Base-by-base conservation (phyloP, 2,888 invertebrate species). In the Anthrax anthrax region DNA sequence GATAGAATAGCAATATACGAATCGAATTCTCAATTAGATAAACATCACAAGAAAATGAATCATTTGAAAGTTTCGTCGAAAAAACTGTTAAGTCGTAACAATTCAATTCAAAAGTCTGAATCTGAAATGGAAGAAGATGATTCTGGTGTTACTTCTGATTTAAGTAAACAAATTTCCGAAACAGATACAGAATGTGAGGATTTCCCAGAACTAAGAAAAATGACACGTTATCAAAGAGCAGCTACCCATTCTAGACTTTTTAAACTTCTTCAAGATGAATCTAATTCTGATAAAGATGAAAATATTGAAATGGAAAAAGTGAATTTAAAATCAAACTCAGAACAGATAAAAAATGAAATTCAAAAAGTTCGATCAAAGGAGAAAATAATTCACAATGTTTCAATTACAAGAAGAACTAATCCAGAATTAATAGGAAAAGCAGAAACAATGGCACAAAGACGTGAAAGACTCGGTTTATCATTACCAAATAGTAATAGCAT, bases 221-320 rank as follows among this genome's bases (percentile, higher is more conserved):
- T 74, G 59, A 73, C 72, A 13, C 71, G 74, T 48, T 83, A 80
- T 59, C 77, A 81, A 60, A 69, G 83, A 44, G 81, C 81, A 4
- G 76, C 80, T 36, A 83, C 83, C 37, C 83, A 83, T 64, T 82
- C 81, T 39, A 71, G 83, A 52, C 65, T 83, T 18, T 81, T 80
- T 56, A 76, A 77, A 56, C 63, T 83, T 14, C 62, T 83, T 18
- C 80, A 77, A 60, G 77, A 77, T 42, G 78, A 75, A 55, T 71
- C 44, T 1, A 40, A 37, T 39, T 34, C 36, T 8, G 47, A 46
- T 1, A 29, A 37, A 18, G 42, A 42, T 4, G 43, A 44, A 3
- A 18, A 60, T 47, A 58, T 60, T 42, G 62, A 61, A 46, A 55
- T 57, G 16, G 59, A 67, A 39, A 50, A 53, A 50, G n/a, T n/a